Evolutionary conservation across 2,797 vertebrate genomes (phyloP), one percentile per base, ranked within the genome.

Genomic region (Lindbergichthys nudifrons): DNA sequence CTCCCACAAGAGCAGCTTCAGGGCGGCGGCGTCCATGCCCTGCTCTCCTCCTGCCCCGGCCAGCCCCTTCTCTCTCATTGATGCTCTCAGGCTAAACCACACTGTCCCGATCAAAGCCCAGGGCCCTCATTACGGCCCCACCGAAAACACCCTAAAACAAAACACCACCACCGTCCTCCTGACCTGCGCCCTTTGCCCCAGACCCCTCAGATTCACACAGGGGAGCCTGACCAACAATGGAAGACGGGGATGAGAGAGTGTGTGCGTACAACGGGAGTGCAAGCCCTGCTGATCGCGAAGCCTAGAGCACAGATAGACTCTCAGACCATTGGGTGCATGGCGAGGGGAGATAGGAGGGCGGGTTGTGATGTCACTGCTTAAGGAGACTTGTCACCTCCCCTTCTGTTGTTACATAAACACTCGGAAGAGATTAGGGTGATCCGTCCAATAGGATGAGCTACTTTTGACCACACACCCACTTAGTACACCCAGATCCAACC

Each of bases 1-100:
- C 75, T 94, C 92, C 92, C 91, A 93, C 89, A 94, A 92, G 85
- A 93, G 82, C 84, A 93, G 85, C 74, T 91, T 89, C 12, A 94
- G 76, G 48, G 91, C 75, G 91, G 91, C 89, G 75, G 61, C 59
- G 66, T 92, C 75, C 81, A 76, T 75, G 82, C 83, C 82, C 79
- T 43, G 87, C 8, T 51, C 82, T 81, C 85, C 84, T 85, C 83
- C 78, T 54, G 77, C 63, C 85, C 71, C 59, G 43, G 80, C 18
- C 58, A 82, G 85, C 78, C 79, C 86, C 69, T 76, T 84, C 73
- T 90, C 89, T 87, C 88, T 94, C 93, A 94, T 93, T 79, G 85
- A 90, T 79, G 77, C 60, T 60, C 32, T 70, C 47, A 50, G 50
- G 70, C 70, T 79, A 71, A 68, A 65, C 41, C 70, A 67, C 67